phyloP scores from a whole-genome alignment of 2,113 vertebrate species.

The cattle (Bos taurus) region ARS-UCD2.0 NC_037348.1:40641001-40641500 shows the following conservation, averaged over 20 bases:
- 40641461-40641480: neutral
- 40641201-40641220: slow-evolving; percentile 47
- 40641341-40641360: neutral
- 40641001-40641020: slow-evolving; percentile 66
- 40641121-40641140: slow-evolving; percentile 68
- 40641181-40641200: slow-evolving; percentile 63
- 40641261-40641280: slow-evolving; percentile 31
- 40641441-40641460: slow-evolving; percentile 18
- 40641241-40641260: slow-evolving; percentile 43
- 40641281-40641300: slow-evolving; percentile 40
- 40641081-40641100: slow-evolving; percentile 61
- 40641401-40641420: slow-evolving; percentile 18
- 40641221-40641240: slow-evolving; percentile 59
- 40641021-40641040: slow-evolving; percentile 62
- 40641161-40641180: slow-evolving; percentile 73
- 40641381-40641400: neutral
- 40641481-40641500: neutral
- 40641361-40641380: slow-evolving; percentile 27
- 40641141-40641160: slow-evolving; percentile 66
- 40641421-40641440: slow-evolving; percentile 43
- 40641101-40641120: slow-evolving; percentile 66
- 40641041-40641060: slow-evolving; percentile 71
- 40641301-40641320: neutral
- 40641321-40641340: slow-evolving; percentile 30
- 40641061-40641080: slow-evolving; percentile 57